Base-by-base conservation (phyloP, 2,113 vertebrate species). In the Sorex araneus region DNA sequence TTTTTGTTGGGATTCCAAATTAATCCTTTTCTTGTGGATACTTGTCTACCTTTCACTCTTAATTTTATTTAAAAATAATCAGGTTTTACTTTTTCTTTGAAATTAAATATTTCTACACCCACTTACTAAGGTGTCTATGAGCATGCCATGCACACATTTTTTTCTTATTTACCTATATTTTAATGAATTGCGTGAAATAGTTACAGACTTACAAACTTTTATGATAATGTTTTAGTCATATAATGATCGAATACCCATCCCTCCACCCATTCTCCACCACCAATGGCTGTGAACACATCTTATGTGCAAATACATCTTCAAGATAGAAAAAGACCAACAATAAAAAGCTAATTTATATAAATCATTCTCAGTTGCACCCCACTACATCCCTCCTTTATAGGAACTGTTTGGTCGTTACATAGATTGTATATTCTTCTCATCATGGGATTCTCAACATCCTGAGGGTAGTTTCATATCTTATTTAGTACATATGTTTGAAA, bases 1-100 rank as follows among this genome's bases (percentile, higher is more conserved):
- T 84, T 88, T 86, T 28, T 70, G 32, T 50, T 86, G 21, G 66
- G 9, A 69, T 82, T 74, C 47, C 43, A 76, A 86, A 50, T 63
- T 32, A 76, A 94, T 74, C 19, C 67, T 85, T 83, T 4, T 36
- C 43, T 60, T 78, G 9, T 50, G 9, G 47, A 21, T 69, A 32
- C n/a, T 77, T 77, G 32, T 60, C 50, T 74, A 54, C 32, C 73
- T 86, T 95, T 86, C 66, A 73, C 21, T 77, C 60, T 77, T 36
- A 86, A 73, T 40, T 85, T 84, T 87, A 66, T 84, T 88, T 81
- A 4, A 57, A 40, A 28, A 81, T 64, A 76, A 21, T 76, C 23
- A 34, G 77, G 13, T 36, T 85, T 89, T 89, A 83, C 28, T 83
- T 89, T 86, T 90, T 81, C 25, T 89, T 27, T 86, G 73, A 77